These are phyloP conservation scores for Drosophila miranda DNA, from an alignment of 1,140 invertebrate species.

Conservation along the genomic window DNA sequence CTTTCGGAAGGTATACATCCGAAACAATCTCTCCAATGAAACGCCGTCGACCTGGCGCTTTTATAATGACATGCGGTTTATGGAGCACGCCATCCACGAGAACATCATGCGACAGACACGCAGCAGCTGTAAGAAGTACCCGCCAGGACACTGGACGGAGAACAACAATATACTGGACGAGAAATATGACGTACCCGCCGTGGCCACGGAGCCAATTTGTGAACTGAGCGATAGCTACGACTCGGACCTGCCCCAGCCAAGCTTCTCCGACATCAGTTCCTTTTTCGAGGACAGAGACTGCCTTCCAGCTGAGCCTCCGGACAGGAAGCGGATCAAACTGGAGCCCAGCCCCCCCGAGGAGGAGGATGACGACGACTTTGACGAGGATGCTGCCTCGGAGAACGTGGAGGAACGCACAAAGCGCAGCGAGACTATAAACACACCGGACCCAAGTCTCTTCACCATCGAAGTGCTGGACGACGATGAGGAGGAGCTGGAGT, in stretches of 20 bases:
- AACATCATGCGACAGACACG: slow-evolving; percentile 71
- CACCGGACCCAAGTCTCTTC: slow-evolving; percentile 46
- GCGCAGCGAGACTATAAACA: slow-evolving; percentile 2
- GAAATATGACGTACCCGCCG: slow-evolving; percentile 45
- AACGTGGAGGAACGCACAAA: slow-evolving; percentile 47
- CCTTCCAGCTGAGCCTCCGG: slow-evolving; percentile 18
- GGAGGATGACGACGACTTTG: slow-evolving; percentile 70
- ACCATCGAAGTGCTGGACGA: slow-evolving; percentile 73
- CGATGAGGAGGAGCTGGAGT: slow-evolving; percentile 60
- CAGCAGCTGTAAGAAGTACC: slow-evolving; percentile 50
- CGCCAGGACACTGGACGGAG: slow-evolving; percentile 55
- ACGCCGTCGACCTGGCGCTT: slow-evolving; percentile 75
- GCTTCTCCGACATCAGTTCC: slow-evolving; percentile 71
- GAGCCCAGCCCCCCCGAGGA: slow-evolving; percentile 46
- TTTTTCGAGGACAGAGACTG: slow-evolving; percentile 66
- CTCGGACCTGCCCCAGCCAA: slow-evolving; percentile 68
- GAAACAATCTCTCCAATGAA: slow-evolving; percentile 72
- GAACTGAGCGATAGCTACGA: slow-evolving; percentile 70
- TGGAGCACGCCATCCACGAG: slow-evolving; percentile 73
- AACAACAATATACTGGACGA: slow-evolving; percentile 57
- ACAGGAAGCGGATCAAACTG: slow-evolving; percentile 58
- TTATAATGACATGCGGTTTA: slow-evolving; percentile 78
- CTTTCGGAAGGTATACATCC: slow-evolving; percentile 76
- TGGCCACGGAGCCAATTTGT: slow-evolving; percentile 68
- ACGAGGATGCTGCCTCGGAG: slow-evolving; percentile 71